Evolutionary conservation across 2,888 invertebrate genomes (phyloP), one percentile per base, ranked within the genome.

Genomic region (Zygogramma bicolorata): DNA sequence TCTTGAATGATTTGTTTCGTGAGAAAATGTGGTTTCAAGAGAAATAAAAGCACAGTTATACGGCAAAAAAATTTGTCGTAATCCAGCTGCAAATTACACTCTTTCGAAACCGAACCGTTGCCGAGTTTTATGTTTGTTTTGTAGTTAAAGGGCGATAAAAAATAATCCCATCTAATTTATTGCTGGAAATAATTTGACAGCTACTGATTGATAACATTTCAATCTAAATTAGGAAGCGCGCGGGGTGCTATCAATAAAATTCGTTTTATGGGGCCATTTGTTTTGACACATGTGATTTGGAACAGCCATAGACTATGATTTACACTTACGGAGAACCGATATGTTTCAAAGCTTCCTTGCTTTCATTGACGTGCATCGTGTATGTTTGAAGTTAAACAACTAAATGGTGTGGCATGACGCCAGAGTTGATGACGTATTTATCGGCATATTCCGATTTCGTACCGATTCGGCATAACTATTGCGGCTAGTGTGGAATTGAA

Each of bases 181-280:
- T 38, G 59, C 58, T 72, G 40, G 65, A 66, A 72, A 72, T 72
- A 65, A 68, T 72, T 72, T 72, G 68, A 69, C 72, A 69, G 61
- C 62, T 58, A 69, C 57, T 57, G 65, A 72, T 72, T 65, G 72
- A 72, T 72, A 72, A 72, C 72, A 65, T 69, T 69, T 69, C 68
- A 72, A 72, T 72, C 65, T 62, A 65, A 22, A 53, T 53, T 53
- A 53, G 53, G 15, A 53, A 53, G 27, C 53, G 8, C 25, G n/a
- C n/a, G 53, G 53, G 8, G 53, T 53, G 46, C 15, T 53, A 53
- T 53, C 53, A 53, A 53, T 53, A 53, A 53, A 53, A n/a, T 53
- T 53, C n/a, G n/a, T 22, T 53, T 53, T 53, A 53, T 53, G 53
- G 53, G 53, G 25, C 53, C 53, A 53, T 53, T 53, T 53, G 53